Evolutionary conservation across 2,888 invertebrate genomes (phyloP).

Genomic region (Tenthredo mesomela): DNA sequence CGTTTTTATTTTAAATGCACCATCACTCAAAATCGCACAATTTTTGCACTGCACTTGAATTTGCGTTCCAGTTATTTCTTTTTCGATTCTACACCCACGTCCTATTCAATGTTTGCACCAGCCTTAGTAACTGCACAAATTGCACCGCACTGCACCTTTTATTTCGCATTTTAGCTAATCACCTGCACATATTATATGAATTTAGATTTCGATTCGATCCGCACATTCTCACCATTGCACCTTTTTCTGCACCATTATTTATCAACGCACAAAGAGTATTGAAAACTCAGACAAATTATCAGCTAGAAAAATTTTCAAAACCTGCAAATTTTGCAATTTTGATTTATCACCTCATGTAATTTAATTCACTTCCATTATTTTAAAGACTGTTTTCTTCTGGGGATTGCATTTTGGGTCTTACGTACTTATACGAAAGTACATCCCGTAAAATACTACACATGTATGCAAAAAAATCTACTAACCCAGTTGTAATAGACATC

Average conservation of each 20-base stretch:
- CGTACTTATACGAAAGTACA: too few relatives aligned
- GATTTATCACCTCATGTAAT: neutral
- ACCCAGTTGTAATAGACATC: too few relatives aligned
- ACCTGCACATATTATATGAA: neutral
- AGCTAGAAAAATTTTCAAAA: neutral
- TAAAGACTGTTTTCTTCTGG: too few relatives aligned
- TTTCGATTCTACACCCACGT: neutral
- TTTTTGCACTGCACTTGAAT: neutral
- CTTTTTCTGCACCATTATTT: neutral
- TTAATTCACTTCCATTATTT: neutral
- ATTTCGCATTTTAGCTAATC: neutral
- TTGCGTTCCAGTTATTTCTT: neutral
- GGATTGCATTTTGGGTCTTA: too few relatives aligned
- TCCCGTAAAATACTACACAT: too few relatives aligned
- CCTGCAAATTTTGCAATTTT: neutral
- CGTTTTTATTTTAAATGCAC: neutral
- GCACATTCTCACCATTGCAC: conserved; percentile 29
- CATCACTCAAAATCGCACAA: neutral
- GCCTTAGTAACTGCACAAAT: neutral
- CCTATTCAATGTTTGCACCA: neutral
- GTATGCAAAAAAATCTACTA: too few relatives aligned
- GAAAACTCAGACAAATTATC: neutral
- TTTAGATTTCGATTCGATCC: neutral
- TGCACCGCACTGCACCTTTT: conserved; percentile 13
- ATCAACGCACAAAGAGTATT: neutral